These are phyloP conservation scores for Ameiurus melas DNA, from an alignment of 2,113 vertebrate genomes.

Conservation along the genomic window DNA sequence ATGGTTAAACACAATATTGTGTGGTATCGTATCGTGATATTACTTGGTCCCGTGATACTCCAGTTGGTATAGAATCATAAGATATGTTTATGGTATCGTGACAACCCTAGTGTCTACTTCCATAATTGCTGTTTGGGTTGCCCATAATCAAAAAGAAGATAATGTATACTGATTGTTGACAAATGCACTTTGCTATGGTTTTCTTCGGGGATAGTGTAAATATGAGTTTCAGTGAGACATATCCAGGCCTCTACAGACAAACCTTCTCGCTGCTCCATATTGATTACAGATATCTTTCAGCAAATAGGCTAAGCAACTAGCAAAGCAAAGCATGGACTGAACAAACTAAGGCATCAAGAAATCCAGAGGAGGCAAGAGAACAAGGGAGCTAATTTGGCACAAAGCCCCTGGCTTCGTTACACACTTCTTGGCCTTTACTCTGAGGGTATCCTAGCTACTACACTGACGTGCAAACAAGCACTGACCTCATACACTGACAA, in stretches of 20 bases:
- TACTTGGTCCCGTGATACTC: too few species aligned
- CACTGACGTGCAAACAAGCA: conserved; percentile 25
- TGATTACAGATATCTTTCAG: conserved; percentile 8
- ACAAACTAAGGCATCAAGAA: not conserved
- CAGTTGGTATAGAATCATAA: too few species aligned
- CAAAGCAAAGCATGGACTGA: not conserved
- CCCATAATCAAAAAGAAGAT: not conserved
- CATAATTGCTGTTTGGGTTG: not conserved
- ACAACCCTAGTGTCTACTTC: not conserved
- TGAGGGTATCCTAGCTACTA: conserved; percentile 46
- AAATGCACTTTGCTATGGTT: not conserved
- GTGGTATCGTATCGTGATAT: too few species aligned
- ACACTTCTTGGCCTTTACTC: conserved; percentile 44
- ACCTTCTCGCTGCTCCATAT: not conserved
- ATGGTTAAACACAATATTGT: too few species aligned
- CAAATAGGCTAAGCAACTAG: not conserved
- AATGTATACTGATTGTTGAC: not conserved
- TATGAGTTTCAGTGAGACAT: not conserved
- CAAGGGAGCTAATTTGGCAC: conserved; percentile 3
- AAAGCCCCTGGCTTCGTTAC: conserved; percentile 2
- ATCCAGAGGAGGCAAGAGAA: not conserved
- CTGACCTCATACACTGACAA: not conserved
- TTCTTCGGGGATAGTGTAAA: not conserved
- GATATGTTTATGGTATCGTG: too few species aligned
- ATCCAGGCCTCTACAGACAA: not conserved